Conservation (phyloP, 1,140 invertebrate genomes). For the Diachasma alloeum region DNA sequence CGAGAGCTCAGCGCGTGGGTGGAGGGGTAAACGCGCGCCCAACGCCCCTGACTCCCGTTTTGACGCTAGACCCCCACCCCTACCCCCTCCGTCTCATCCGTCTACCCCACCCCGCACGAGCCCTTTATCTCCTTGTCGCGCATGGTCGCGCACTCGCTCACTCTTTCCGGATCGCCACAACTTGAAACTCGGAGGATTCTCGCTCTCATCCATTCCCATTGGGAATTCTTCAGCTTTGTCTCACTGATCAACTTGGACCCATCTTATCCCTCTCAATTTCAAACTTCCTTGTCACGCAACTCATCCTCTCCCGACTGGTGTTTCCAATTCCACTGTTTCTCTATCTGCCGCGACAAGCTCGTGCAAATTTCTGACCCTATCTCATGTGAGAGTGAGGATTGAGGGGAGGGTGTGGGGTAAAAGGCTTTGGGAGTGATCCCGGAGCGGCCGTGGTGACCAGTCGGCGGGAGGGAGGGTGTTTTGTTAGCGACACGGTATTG, state of each 20-base stretch:
- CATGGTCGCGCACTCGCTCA: conserved; percentile 2
- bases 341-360: neutral
- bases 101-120: neutral
- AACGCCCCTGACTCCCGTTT: neutral
- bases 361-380: conserved; percentile 1
- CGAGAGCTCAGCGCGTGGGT: neutral
- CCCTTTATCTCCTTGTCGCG: conserved; percentile 18
- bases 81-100: conserved; percentile 13
- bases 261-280: conserved; percentile 11
- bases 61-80: conserved; percentile 15
- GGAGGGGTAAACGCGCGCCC: conserved; percentile 3
- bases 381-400: neutral
- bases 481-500: no score
- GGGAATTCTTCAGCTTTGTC: conserved; percentile 1
- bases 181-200: neutral
- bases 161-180: conserved; percentile 9
- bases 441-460: no score
- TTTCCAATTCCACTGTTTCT: neutral
- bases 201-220: neutral
- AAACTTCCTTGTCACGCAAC: neutral
- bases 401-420: no score
- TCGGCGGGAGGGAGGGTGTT: no score
- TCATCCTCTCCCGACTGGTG: neutral
- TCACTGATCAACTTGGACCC: neutral
- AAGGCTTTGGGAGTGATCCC: no score